Evolutionary conservation across 2,113 vertebrate genomes (phyloP).

Genomic region (Coracopsis vasa): DNA sequence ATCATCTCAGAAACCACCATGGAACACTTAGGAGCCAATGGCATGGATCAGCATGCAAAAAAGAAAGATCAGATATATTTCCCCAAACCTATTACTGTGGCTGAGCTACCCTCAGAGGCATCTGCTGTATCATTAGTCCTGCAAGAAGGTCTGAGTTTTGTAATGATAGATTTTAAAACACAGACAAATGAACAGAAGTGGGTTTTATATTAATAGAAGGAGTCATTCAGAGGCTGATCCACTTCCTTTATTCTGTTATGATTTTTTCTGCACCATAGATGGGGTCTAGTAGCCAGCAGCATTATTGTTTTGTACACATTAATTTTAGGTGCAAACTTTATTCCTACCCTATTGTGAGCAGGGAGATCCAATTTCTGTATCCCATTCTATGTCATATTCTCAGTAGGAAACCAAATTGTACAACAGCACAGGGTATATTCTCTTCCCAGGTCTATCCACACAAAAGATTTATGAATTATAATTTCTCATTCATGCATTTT

Average conservation of each 20-base stretch:
- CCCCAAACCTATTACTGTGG: background rate
- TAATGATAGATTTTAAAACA: background rate
- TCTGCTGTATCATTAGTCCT: background rate
- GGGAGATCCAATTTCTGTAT: fast-evolving
- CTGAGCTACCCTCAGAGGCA: background rate
- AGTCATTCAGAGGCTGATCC: background rate
- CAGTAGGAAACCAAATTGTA: background rate
- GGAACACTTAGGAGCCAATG: background rate
- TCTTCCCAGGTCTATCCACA: background rate
- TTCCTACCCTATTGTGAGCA: background rate
- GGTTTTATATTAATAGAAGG: background rate
- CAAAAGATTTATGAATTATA: background rate
- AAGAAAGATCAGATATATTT: background rate
- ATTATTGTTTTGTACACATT: background rate
- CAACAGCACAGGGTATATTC: background rate
- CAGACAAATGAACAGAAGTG: background rate
- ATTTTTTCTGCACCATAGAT: background rate
- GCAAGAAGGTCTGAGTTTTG: background rate
- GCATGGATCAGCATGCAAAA: background rate
- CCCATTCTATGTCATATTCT: background rate
- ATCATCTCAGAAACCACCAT: background rate
- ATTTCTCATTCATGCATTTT: background rate
- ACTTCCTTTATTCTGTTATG: background rate
- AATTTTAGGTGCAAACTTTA: background rate
- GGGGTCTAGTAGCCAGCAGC: background rate